Percentiles rank a stretch among this genome's conserved stretches.
Conservation (phyloP, 2,113 vertebrate genomes). For the Brachyhypopomus occidentalis region DNA sequence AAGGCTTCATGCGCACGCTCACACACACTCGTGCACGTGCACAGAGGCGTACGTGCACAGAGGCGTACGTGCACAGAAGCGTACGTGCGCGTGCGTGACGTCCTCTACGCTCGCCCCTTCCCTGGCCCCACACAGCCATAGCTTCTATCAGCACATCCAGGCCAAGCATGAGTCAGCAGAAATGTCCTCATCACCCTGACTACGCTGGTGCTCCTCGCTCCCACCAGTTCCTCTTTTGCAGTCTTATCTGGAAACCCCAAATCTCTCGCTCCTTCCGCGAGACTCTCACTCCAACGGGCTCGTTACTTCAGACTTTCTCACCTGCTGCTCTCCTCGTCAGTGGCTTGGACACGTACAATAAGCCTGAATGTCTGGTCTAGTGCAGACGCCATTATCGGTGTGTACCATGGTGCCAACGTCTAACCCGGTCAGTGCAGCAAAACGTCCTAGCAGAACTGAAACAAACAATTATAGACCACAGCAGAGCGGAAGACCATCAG, state of each 20-base stretch:
- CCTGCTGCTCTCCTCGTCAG: too few relatives aligned
- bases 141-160: slow-evolving; percentile 76
- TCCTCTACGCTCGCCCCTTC: slow-evolving; percentile 59
- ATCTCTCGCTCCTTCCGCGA: not conserved
- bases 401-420: too few relatives aligned
- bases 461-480: too few relatives aligned
- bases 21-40: not conserved
- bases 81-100: slow-evolving; percentile 28
- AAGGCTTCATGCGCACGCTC: not conserved
- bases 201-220: not conserved
- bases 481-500: too few relatives aligned
- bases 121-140: slow-evolving; percentile 64
- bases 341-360: too few relatives aligned
- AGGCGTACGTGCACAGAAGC: not conserved
- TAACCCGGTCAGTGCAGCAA: too few relatives aligned
- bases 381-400: too few relatives aligned
- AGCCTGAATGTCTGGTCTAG: too few relatives aligned
- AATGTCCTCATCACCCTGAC: slow-evolving; percentile 43
- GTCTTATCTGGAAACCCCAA: not conserved
- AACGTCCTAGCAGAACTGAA: too few relatives aligned
- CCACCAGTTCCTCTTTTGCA: not conserved
- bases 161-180: slow-evolving; percentile 86
- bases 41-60: not conserved
- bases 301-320: not conserved
- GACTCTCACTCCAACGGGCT: not conserved